Base-by-base conservation (phyloP, 2,797 vertebrate genomes). In the Silurus aristotelis region DNA sequence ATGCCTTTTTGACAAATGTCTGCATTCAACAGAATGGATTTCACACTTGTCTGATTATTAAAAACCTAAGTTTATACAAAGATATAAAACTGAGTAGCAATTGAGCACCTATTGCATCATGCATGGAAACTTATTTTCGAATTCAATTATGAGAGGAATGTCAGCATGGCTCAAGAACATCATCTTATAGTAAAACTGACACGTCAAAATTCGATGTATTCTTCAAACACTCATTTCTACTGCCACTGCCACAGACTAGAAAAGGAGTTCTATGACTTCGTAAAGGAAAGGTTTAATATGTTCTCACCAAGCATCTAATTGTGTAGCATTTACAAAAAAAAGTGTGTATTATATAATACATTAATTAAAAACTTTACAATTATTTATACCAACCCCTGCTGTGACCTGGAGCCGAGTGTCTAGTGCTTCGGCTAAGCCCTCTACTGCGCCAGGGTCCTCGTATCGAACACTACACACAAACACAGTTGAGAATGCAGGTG, bases 361-460 rank as follows among this genome's bases (percentile, higher is more conserved):
- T 31, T n/a, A 43, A 4, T 38, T 61, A 61, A 81, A 48, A 81
- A 71, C 55, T 3, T 2, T 61, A 43, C 3, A 67, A 43, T 17
- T 58, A 22, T 70, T 76, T 10, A 80, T 82, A 91, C 97, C 94
- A 90, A 99, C 97, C 83, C 92, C 93, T 92, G 95, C 96, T 0
- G 97, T 97, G 93, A 95, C 98, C 91, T 99, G 98, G 90, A 98
- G 95, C 85, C 97, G 94, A 0, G 97, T 96, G 85, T 97, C 98
- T 84, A 99, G 93, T 46, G 98, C 98, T 91, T 94, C 97, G 20
- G 97, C 96, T 0, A 99, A 95, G 75, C 98, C 96, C 17, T 97
- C 97, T 82, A 97, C 95, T 19, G 97, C 97, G 83, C 97, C 95
- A 3, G 97, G 97, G 84, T 97, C 97, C 92, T 99, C 97, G 2